A percentile compares a stretch with the other conserved stretches of the same genome.
These are phyloP conservation scores for Bibio marci DNA, from an alignment of 2,888 invertebrate species.

Conservation along the genomic window DNA sequence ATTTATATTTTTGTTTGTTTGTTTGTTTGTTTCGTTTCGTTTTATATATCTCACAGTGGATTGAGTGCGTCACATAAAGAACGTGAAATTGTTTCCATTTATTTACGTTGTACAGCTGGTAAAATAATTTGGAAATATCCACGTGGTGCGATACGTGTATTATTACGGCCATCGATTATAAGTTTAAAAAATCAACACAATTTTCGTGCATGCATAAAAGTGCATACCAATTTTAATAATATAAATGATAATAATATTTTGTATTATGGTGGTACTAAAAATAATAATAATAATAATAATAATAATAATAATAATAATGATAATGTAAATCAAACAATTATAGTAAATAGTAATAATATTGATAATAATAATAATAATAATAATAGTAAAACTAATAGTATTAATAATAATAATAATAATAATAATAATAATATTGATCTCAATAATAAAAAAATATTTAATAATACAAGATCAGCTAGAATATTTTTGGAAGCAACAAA, in stretches of 20 bases:
- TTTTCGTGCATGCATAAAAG: conserved; percentile 47
- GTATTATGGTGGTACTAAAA: too few relatives aligned
- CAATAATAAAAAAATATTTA: too few relatives aligned
- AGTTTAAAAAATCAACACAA: conserved; percentile 37
- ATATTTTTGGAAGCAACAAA: conserved; percentile 47
- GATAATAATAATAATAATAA: conserved; percentile 17
- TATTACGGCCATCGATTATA: conserved; percentile 34
- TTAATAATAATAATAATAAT: too few relatives aligned
- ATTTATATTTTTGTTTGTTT: too few relatives aligned
- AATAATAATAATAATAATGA: conserved; percentile 11
- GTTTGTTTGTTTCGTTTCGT: too few relatives aligned
- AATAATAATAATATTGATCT: too few relatives aligned
- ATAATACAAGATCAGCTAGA: conserved; percentile 33
- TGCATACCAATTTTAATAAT: neutral
- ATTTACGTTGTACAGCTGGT: conserved; percentile 57
- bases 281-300: neutral
- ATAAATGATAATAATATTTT: too few relatives aligned
- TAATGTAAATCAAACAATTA: conserved; percentile 23
- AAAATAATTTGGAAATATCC: conserved; percentile 60
- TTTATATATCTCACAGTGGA: too few relatives aligned
- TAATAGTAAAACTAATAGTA: conserved; percentile 19
- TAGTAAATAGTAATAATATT: conserved; percentile 20
- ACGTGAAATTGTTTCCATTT: conserved; percentile 56
- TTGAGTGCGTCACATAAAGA: conserved; percentile 31
- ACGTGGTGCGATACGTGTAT: conserved; percentile 50